Percentiles rank a stretch among this genome's conserved stretches.
These are phyloP conservation scores for Tanytarsus gracilentus DNA, from an alignment of 2,888 invertebrate species.

Conservation along the genomic window DNA sequence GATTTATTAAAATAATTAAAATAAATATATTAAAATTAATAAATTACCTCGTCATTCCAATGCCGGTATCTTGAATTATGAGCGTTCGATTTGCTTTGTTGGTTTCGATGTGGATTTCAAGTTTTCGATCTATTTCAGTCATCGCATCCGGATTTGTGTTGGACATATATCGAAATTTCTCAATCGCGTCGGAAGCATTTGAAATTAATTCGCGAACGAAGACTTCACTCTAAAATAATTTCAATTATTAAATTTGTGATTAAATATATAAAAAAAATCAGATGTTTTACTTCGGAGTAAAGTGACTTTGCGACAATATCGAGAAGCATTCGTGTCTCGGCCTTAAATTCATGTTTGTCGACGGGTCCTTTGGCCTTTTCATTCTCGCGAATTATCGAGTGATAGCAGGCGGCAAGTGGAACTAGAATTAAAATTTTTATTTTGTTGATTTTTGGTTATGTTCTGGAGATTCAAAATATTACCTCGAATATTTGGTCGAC, in stretches of 20 bases:
- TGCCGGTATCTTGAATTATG: conserved; percentile 85
- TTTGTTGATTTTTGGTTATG: too few relatives aligned
- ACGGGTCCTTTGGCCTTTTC: conserved; percentile 35
- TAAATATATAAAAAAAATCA: too few relatives aligned
- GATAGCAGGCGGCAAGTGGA: conserved; percentile 27
- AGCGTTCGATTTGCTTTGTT: conserved; percentile 78
- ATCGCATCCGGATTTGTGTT: conserved; percentile 47
- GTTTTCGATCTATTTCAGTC: conserved; percentile 52
- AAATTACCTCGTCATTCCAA: conserved; percentile 99
- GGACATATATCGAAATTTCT: conserved; percentile 78
- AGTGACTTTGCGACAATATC: conserved; percentile 96
- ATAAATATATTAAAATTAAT: too few relatives aligned
- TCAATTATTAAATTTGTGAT: too few relatives aligned
- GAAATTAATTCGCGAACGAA: conserved; percentile 93
- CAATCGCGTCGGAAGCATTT: conserved; percentile 94
- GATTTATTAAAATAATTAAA: too few relatives aligned
- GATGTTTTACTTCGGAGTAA: conserved; percentile 94
- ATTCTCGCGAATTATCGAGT: conserved; percentile 35
- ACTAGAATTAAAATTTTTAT: too few relatives aligned
- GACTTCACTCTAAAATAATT: too few relatives aligned
- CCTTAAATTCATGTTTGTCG: conserved; percentile 85
- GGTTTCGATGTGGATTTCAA: conserved; percentile 82
- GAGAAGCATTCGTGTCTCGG: conserved; percentile 88
- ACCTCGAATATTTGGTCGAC: too few relatives aligned
- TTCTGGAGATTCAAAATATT: too few relatives aligned